Evolutionary conservation across 2,113 vertebrate species (phyloP), one percentile per base, ranked within the genome.

Genomic region (Pleuronectes platessa): DNA sequence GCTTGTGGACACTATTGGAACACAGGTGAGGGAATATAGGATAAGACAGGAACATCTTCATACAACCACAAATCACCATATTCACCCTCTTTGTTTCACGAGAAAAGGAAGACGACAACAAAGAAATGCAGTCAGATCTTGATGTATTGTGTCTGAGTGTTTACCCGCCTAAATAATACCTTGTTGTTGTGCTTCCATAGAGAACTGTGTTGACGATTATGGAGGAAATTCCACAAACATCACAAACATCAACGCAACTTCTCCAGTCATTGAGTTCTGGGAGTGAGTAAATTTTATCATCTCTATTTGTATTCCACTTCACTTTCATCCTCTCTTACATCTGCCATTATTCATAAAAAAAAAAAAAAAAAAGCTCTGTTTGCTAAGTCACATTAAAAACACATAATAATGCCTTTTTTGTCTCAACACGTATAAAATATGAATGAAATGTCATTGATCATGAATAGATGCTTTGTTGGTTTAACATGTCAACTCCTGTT

Each of bases 221-320:
- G 97, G 97, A 85, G 93, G 96, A 87, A 99, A 99, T 21, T 78
- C 95, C 77, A 97, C 94, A 92, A 98, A 98, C 94, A 94, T 96
- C 90, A 98, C 94, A 76, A 93, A 95, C 82, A 94, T 95, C 78
- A 98, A 98, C 12, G 95, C 96, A 72, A 98, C 97, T 40, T 99
- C 98, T 81, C 98, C 98, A 9, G 98, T 99, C 85, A 98, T 99
- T 89, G 98, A 99, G 88, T 99, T 99, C 86, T 99, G 98, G 98
- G 98, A 99, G 98, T 99, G 94, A 99, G 98, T 99, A 93, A 49
- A 61, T 27, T 53, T 31, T 65, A 24, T 81, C 45, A 56, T 21
- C 17, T 67, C 15, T 68, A 1, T 24, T 47, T 55, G 21, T n/a
- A 56, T 37, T 14, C 13, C 7, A 21, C 4, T 3, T 27, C 10